These are phyloP conservation scores for Phortica magna DNA, from an alignment of 2,888 invertebrate species.

Conservation along the genomic window DNA sequence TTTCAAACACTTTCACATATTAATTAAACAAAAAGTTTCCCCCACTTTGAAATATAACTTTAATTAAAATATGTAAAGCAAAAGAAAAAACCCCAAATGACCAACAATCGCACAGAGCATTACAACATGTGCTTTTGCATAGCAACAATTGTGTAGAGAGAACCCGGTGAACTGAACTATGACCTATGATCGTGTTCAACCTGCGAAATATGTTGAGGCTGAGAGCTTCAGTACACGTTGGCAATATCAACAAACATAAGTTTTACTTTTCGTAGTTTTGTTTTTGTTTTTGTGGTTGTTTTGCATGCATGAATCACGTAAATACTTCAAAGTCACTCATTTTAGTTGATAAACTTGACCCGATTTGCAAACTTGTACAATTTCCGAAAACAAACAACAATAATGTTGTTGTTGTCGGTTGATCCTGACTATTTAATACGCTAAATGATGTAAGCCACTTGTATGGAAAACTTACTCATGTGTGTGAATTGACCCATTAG, in stretches of 20 bases:
- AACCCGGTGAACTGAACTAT: neutral
- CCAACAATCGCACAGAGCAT: neutral
- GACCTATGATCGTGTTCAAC: neutral
- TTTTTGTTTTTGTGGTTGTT: neutral
- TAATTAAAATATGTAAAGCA: neutral
- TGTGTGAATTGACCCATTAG: too few species aligned
- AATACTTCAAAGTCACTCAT: neutral
- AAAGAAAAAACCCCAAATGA: neutral
- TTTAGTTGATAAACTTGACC: conserved; percentile 14
- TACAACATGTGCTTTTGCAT: neutral
- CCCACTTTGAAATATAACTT: neutral
- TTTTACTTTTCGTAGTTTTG: neutral
- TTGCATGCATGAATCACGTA: neutral
- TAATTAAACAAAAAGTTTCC: neutral
- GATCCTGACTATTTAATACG: too few species aligned
- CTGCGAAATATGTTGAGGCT: too few species aligned
- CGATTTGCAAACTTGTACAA: neutral
- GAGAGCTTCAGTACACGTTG: too few species aligned
- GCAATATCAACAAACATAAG: too few species aligned
- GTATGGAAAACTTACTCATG: too few species aligned
- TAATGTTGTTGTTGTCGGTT: too few species aligned
- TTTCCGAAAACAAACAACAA: neutral
- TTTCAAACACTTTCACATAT: neutral
- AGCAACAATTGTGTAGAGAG: neutral
- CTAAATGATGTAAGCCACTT: too few species aligned